A percentile compares a stretch with the other conserved stretches of the same genome.
These are phyloP conservation scores for Anorthoa munda DNA, from an alignment of 2,888 invertebrate species.

Conservation along the genomic window DNA sequence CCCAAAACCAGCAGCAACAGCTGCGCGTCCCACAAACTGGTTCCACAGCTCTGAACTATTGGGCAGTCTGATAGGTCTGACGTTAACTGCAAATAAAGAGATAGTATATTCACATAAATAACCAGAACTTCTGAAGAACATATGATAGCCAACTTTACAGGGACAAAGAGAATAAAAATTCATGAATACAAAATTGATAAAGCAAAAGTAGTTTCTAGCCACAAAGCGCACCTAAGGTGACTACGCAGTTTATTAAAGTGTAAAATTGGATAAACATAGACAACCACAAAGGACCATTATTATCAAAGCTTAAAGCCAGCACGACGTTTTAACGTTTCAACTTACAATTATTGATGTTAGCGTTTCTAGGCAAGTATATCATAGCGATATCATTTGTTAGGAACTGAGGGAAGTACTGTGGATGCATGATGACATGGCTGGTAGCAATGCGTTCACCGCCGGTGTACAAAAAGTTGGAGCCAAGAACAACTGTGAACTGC, in stretches of 20 bases:
- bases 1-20: slow-evolving; percentile 78
- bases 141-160: not conserved
- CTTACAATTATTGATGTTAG: slow-evolving; percentile 69
- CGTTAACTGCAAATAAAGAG: slow-evolving; percentile 68
- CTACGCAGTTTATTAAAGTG: not conserved
- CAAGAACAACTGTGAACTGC: slow-evolving; percentile 76
- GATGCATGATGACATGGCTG: slow-evolving; percentile 73
- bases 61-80: slow-evolving; percentile 75
- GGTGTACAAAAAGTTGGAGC: slow-evolving; percentile 73
- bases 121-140: not conserved
- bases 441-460: slow-evolving; percentile 77
- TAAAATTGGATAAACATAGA: not conserved
- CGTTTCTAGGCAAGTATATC: slow-evolving; percentile 72
- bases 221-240: not conserved
- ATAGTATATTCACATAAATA: not conserved
- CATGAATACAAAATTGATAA: not conserved
- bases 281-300: not conserved
- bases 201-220: not conserved
- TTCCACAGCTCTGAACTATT: slow-evolving; percentile 66
- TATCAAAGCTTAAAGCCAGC: not conserved
- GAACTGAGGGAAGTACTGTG: slow-evolving; percentile 66
- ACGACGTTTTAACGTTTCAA: too few species aligned
- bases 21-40: slow-evolving; percentile 72
- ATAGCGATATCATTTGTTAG: slow-evolving; percentile 78
- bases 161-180: not conserved